phyloP scores from a whole-genome alignment of 2,113 vertebrate genomes.

The Falco punctatus region DNA sequence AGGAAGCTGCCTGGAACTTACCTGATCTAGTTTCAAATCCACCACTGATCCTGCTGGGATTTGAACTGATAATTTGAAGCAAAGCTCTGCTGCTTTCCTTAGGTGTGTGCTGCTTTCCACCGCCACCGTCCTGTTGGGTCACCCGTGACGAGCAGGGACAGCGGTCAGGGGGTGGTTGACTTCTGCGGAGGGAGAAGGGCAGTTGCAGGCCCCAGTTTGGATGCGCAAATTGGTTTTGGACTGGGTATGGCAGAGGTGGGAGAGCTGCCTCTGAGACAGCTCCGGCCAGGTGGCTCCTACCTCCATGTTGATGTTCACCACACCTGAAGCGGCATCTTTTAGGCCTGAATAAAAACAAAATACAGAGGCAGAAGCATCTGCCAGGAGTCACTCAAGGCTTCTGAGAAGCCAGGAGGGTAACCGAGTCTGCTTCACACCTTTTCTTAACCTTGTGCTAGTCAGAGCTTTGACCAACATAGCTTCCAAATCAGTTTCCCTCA shows the following conservation, averaged over 20 bases:
- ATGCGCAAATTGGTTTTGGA: not conserved
- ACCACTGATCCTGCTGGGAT: not conserved
- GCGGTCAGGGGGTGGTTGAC: not conserved
- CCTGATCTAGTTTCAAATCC: slow-evolving; percentile 28
- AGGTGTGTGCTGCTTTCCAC: not conserved
- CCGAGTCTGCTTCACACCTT: not conserved
- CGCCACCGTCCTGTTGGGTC: not conserved
- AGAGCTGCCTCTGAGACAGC: not conserved
- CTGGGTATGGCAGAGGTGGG: not conserved
- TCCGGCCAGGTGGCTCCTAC: not conserved
- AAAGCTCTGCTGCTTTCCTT: not conserved
- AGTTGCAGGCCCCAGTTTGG: not conserved
- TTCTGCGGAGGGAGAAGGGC: not conserved
- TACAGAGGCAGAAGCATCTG: not conserved
- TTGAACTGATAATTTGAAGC: not conserved
- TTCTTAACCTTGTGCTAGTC: not conserved
- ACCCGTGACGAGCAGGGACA: accelerated
- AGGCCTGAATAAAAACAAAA: not conserved
- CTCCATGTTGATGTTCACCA: not conserved
- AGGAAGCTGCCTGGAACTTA: not conserved
- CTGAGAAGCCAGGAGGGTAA: not conserved
- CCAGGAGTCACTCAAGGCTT: not conserved
- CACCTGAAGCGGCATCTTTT: not conserved
- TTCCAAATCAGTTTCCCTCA: not conserved
- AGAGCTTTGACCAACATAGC: not conserved